Base-by-base conservation (phyloP, 2,797 vertebrate species). In the Premnoplex brunnescens region DNA sequence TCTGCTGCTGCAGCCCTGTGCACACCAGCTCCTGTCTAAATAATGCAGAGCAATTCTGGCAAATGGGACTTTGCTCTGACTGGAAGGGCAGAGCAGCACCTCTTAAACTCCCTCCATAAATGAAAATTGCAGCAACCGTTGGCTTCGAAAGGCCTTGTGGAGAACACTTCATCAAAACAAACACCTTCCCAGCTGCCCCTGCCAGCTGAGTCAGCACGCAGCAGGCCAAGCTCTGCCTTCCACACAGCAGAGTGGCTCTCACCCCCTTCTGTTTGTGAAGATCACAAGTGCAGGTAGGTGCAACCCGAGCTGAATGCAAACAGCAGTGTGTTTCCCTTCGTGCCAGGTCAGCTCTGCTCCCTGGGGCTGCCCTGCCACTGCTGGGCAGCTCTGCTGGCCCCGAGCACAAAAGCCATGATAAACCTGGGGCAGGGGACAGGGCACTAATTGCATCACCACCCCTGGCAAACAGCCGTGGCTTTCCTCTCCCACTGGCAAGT, bases 191-290 rank as follows among this genome's bases (percentile, higher is more conserved):
- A 92, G 95, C 87, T 88, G 82, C 88, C 95, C 56, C 37, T 81
- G 92, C 87, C 94, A 94, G 94, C 96, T 97, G 95, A 98, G 84
- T 97, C 96, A 95, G 96, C 97, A 93, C 59, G 0, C 88, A 87
- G 92, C 79, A 15, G 1, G 89, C 91, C 83, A 89, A 91, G 91
- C 75, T 52, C 77, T 88, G 52, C 37, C 93, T 1, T 72, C 51
- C 69, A 90, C n/a, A 67, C 37, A 95, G 85, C 89, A 43, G 48
- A 64, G 39, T 2, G 26, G 77, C 81, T 44, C 64, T 77, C 83
- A 89, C 88, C 76, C 82, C 36, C 68, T 56, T 19, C 48, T 54
- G 84, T 9, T 72, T 4, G 17, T 4, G 20, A 60, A 73, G 89
- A 58, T 64, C 74, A 18, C 92, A 41, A 86, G 80, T 0, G 23